A percentile compares a stretch with the other conserved stretches of the same genome.
phyloP scores from a whole-genome alignment of 2,797 vertebrate genomes.

The Chiloscyllium punctatum region DNA sequence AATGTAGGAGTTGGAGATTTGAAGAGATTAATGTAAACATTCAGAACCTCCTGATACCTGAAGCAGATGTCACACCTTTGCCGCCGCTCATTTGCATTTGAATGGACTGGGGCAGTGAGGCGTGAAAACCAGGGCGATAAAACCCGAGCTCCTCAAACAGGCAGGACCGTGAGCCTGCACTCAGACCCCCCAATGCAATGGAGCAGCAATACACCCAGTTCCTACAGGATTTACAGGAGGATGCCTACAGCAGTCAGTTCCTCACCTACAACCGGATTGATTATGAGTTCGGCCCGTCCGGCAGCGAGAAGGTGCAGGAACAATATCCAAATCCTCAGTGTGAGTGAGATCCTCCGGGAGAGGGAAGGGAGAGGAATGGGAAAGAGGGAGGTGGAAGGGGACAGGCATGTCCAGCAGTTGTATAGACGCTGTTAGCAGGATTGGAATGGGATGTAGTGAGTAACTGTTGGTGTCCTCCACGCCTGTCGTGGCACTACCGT shows the following conservation, averaged over 20 bases:
- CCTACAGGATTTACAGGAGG: background rate
- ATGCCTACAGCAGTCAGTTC: background rate
- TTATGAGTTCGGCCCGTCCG: fast-evolving
- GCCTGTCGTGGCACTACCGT: background rate
- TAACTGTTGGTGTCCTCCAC: background rate
- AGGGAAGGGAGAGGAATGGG: no score
- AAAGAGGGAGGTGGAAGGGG: no score
- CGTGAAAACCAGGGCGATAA: background rate
- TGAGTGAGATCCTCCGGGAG: background rate
- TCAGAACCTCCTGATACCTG: background rate
- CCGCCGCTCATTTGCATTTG: background rate
- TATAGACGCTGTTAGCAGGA: no score
- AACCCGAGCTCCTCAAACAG: no score
- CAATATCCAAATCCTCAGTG: background rate
- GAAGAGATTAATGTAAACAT: no score
- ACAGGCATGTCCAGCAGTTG: no score
- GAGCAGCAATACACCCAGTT: background rate
- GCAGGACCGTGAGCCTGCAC: no score
- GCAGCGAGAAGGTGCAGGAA: background rate
- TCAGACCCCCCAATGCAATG: background rate
- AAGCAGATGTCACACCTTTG: background rate
- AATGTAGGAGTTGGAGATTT: background rate
- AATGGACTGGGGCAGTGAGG: background rate
- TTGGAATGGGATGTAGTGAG: no score
- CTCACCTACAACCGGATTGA: background rate